Evolutionary conservation across 37 sponge, comb jelly and placozoan genomes (phyloP).

Genomic region (Chondrilla cf. caribensis): DNA sequence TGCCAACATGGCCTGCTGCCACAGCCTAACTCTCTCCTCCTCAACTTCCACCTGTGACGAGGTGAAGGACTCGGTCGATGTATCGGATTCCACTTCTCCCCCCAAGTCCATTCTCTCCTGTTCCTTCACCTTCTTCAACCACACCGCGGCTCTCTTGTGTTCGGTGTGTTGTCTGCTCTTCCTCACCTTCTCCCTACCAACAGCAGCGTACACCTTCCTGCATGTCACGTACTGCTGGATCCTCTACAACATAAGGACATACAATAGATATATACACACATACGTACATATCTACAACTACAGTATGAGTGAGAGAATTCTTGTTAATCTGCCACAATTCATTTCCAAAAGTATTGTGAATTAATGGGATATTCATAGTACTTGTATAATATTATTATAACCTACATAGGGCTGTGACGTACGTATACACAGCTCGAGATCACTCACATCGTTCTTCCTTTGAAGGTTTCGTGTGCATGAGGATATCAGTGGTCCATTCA

Average conservation of each 20-base stretch:
- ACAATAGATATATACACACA: neutral
- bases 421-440: neutral
- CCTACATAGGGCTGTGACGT: too few relatives aligned
- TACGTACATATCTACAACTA: neutral
- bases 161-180: neutral
- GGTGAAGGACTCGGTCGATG: neutral
- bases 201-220: conserved; percentile 48
- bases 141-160: conserved; percentile 9
- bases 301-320: too few relatives aligned
- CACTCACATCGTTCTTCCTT: neutral
- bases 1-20: neutral
- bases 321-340: too few relatives aligned
- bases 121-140: conserved; percentile 42
- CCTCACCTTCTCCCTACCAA: conserved; percentile 57
- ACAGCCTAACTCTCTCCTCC: conserved; percentile 25
- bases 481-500: conserved; percentile 7
- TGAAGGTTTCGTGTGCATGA: neutral
- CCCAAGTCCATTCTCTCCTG: conserved; percentile 27
- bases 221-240: conserved; percentile 36
- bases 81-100: neutral
- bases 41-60: conserved; percentile 45
- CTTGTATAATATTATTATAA: too few relatives aligned
- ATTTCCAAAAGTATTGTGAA: too few relatives aligned
- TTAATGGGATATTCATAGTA: too few relatives aligned
- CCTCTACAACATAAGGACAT: neutral